Conservation (phyloP, 2,797 vertebrate genomes). For the Lepidocolaptes lacrymiger region DNA sequence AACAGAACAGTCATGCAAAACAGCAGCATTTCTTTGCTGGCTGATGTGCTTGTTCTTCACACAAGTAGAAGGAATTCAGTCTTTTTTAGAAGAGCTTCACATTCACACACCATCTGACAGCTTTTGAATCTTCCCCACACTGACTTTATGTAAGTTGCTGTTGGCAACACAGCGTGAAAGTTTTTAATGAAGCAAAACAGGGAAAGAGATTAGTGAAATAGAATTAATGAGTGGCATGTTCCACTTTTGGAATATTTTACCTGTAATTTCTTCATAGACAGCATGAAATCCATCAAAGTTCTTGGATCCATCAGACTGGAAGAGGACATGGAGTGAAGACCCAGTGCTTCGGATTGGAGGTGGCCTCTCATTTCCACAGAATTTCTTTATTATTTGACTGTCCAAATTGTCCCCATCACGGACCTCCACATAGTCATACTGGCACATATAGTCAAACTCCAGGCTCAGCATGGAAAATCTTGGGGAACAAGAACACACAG, state of each 20-base stretch:
- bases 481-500: neutral
- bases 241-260: conserved; percentile 69
- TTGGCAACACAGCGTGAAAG: conserved; percentile 20
- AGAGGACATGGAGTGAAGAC: conserved; percentile 90
- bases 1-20: neutral
- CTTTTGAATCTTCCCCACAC: conserved; percentile 3
- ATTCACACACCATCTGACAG: neutral
- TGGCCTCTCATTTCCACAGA: conserved; percentile 91
- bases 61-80: neutral
- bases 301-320: conserved; percentile 95
- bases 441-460: conserved; percentile 90
- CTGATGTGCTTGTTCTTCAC: neutral
- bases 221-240: neutral
- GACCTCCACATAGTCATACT: conserved; percentile 94
- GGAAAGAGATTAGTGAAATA: conserved; percentile 25
- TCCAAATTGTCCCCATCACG: conserved; percentile 90
- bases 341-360: conserved; percentile 86
- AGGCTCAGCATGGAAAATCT: conserved; percentile 97
- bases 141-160: conserved; percentile 9
- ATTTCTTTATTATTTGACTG: conserved; percentile 88
- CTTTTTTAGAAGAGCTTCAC: neutral
- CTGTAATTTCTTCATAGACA: conserved; percentile 92
- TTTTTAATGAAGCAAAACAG: conserved; percentile 45
- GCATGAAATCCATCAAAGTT: conserved; percentile 97
- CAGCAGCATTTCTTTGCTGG: neutral